A percentile compares a stretch with the other conserved stretches of the same genome.
These are phyloP conservation scores for Odocoileus virginianus DNA, from an alignment of 2,113 vertebrate species.

Conservation along the genomic window DNA sequence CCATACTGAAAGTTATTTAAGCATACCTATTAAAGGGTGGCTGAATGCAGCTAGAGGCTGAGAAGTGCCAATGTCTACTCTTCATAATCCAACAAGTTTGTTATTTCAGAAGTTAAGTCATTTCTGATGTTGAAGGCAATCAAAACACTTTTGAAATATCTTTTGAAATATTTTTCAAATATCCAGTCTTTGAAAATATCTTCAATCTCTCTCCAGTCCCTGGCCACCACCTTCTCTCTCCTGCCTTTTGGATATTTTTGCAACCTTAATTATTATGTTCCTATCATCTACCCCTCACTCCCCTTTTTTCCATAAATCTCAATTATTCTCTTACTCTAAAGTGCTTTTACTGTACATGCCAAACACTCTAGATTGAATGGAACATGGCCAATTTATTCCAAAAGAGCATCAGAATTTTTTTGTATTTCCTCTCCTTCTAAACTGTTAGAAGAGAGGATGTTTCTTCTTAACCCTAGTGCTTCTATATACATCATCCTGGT, in stretches of 20 bases:
- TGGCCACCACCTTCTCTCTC: conserved; percentile 31
- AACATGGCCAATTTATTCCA: conserved; percentile 38
- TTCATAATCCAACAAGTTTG: background rate
- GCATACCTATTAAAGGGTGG: background rate
- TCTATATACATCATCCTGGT: background rate
- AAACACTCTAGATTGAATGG: conserved; percentile 40
- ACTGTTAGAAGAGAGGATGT: background rate
- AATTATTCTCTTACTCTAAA: conserved; percentile 53
- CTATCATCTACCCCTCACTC: conserved; percentile 3
- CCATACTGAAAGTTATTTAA: background rate
- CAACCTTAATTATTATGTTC: conserved; percentile 49
- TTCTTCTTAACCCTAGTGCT: background rate
- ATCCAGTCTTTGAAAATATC: conserved; percentile 19
- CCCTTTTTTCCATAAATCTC: conserved; percentile 47
- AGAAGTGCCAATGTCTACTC: background rate
- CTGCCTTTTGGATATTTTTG: conserved; percentile 42
- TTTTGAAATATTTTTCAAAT: background rate
- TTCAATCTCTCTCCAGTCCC: background rate
- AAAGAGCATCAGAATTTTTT: background rate
- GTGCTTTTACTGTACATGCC: conserved; percentile 20
- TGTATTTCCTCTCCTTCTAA: background rate
- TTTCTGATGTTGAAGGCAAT: conserved; percentile 26
- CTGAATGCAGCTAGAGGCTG: background rate
- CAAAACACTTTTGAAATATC: background rate
- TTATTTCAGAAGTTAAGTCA: conserved; percentile 41